Conservation (phyloP, 2,888 invertebrate genomes). For the Eupithecia pulchellata region DNA sequence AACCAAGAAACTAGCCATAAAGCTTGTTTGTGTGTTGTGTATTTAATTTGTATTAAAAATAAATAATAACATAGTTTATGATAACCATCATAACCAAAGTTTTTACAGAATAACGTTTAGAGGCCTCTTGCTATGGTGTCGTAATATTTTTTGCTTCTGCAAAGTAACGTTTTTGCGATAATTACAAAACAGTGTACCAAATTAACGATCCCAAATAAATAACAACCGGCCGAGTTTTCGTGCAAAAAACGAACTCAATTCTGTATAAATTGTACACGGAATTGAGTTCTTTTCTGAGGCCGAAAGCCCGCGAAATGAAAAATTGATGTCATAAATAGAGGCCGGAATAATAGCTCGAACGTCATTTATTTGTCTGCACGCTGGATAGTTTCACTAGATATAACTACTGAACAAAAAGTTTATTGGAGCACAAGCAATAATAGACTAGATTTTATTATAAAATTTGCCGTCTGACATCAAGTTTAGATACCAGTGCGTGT, state of each 20-base stretch:
- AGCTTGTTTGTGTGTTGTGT: no score
- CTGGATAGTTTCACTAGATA: neutral
- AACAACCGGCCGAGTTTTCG: constrained; percentile 13
- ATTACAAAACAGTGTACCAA: constrained; percentile 22
- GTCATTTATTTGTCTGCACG: neutral
- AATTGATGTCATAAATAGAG: constrained; percentile 16
- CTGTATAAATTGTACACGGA: constrained; percentile 8
- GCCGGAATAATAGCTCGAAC: neutral
- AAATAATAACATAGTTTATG: neutral
- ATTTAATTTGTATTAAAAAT: no score
- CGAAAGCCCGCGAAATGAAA: constrained; percentile 15
- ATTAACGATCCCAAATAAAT: constrained; percentile 31
- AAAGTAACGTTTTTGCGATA: constrained; percentile 22
- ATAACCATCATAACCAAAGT: neutral
- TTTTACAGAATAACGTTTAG: neutral
- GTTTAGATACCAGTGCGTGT: constrained; percentile 30
- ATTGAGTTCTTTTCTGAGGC: no score
- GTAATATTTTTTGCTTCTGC: constrained; percentile 1
- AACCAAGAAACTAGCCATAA: no score
- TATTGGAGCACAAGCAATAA: constrained; percentile 7
- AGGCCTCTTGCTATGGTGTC: neutral
- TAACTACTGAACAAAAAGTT: neutral
- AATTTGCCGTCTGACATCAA: constrained; percentile 27
- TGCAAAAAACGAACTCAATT: constrained; percentile 29
- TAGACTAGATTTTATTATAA: constrained; percentile 15